These are phyloP conservation scores for Cacoxenus indagator DNA, from an alignment of 2,888 invertebrate species.

Conservation along the genomic window DNA sequence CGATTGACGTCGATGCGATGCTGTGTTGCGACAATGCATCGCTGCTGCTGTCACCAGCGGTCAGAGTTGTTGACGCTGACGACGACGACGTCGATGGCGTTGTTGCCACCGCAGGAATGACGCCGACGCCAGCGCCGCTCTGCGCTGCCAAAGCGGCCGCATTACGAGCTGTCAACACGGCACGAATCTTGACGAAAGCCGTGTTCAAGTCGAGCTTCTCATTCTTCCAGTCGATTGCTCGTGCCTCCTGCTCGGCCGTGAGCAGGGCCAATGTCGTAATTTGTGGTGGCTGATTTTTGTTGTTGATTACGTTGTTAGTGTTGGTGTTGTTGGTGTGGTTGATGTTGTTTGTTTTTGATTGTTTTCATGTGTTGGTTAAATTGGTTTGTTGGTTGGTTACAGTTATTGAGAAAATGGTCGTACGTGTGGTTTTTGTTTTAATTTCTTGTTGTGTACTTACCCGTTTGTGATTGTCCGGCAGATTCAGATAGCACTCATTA, in stretches of 20 bases:
- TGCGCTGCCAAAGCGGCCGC: conserved; percentile 48
- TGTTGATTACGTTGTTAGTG: neutral
- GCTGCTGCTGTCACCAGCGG: conserved; percentile 19
- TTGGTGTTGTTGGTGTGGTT: neutral
- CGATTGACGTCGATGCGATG: conserved; percentile 38
- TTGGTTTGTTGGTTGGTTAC: neutral
- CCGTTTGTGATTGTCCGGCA: conserved; percentile 98
- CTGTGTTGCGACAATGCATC: neutral
- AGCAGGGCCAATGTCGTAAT: conserved; percentile 31
- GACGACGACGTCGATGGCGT: conserved; percentile 37
- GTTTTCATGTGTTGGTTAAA: neutral
- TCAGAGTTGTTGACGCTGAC: conserved; percentile 24
- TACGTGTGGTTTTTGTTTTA: neutral
- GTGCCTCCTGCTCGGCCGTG: conserved; percentile 62
- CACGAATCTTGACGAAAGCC: conserved; percentile 63
- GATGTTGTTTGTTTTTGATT: neutral
- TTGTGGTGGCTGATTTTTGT: conserved; percentile 12
- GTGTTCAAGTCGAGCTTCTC: conserved; percentile 62
- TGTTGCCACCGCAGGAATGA: conserved; percentile 13
- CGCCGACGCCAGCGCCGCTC: conserved; percentile 23
- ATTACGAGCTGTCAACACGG: conserved; percentile 61
- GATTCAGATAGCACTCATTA: conserved; percentile 97
- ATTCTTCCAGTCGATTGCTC: conserved; percentile 64
- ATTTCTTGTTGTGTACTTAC: conserved; percentile 78
- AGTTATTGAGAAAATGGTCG: neutral